Conservation (phyloP, 1,140 invertebrate species). For the Hydropsyche tenuis region DNA sequence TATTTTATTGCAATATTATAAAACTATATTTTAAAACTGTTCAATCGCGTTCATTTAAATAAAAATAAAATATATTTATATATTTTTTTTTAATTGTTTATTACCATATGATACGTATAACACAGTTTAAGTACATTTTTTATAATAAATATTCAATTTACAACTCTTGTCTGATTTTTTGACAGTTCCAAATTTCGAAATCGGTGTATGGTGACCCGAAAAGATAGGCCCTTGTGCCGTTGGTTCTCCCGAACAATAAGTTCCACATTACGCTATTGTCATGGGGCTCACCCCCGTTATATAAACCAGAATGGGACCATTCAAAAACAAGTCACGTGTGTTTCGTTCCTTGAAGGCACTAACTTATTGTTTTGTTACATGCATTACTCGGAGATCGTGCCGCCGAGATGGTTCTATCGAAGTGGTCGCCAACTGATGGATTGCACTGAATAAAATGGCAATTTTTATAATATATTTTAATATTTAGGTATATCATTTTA, state of each 20-base stretch:
- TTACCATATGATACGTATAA: too few species aligned
- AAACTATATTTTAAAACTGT: too few species aligned
- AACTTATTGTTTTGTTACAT: constrained; percentile 48
- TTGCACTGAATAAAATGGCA: background rate
- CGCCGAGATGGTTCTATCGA: constrained; percentile 33
- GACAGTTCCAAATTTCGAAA: too few species aligned
- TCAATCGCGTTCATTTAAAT: too few species aligned
- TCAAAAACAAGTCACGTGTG: constrained; percentile 43
- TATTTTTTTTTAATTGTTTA: too few species aligned
- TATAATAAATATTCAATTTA: too few species aligned
- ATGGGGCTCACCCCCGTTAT: constrained; percentile 43
- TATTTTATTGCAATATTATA: too few species aligned
- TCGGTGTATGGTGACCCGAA: constrained; percentile 13
- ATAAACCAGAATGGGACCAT: constrained; percentile 44
- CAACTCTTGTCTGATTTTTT: too few species aligned
- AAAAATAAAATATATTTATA: too few species aligned
- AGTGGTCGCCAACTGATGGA: background rate
- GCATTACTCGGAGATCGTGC: constrained; percentile 46
- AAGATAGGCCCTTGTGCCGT: constrained; percentile 5
- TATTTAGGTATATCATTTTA: too few species aligned
- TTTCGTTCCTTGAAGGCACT: constrained; percentile 40
- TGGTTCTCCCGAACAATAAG: constrained; percentile 36
- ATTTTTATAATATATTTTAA: too few species aligned
- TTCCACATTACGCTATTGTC: constrained; percentile 45
- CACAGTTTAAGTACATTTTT: too few species aligned